Base-by-base conservation (phyloP, 2,888 invertebrate species). In the Tethea ocularis region DNA sequence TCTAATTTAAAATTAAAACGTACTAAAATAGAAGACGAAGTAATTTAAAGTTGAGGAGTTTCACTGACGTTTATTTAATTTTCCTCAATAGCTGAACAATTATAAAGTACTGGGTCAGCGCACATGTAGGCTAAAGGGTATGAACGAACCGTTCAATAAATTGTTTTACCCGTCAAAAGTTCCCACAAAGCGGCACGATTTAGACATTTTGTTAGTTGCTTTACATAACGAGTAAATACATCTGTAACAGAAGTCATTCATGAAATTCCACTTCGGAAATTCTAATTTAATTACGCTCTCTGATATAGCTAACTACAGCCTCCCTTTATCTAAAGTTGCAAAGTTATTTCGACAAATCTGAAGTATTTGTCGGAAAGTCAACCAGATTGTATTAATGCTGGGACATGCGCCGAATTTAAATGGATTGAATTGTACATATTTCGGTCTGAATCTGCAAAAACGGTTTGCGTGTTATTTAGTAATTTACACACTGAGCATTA, bases 271-370 rank as follows among this genome's bases (percentile, higher is more conserved):
- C 77, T 80, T 73, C 74, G 78, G 82, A 87, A 84, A 86, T 87
- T 86, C 83, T 86, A 88, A 89, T 89, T 89, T 84, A 87, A 88
- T 88, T 82, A 85, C 79, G 75, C 79, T 74, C 74, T 75, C 67
- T 78, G 80, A 84, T 83, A 84, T 78, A 78, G 77, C 78, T 81
- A 80, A 86, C 83, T 84, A 83, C 74, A 75, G 71, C 71, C 67
- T 63, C 77, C 86, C 85, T 87, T 87, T 85, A 84, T 86, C 83
- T 85, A 77, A 86, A 88, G 80, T 86, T 86, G 68, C 63, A 64
- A 79, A 82, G 83, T 83, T 86, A 86, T 87, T 87, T 77, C 78
- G 75, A 73, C 80, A 83, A 89, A 88, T 87, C 83, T 84, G 78
- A 83, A 86, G 83, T 82, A 85, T 86, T 87, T 82, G 80, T 75